Percentiles rank a stretch among this genome's conserved stretches.
Conservation (phyloP, 1,140 invertebrate genomes). For the Brachionus asplanchnoidis region DNA sequence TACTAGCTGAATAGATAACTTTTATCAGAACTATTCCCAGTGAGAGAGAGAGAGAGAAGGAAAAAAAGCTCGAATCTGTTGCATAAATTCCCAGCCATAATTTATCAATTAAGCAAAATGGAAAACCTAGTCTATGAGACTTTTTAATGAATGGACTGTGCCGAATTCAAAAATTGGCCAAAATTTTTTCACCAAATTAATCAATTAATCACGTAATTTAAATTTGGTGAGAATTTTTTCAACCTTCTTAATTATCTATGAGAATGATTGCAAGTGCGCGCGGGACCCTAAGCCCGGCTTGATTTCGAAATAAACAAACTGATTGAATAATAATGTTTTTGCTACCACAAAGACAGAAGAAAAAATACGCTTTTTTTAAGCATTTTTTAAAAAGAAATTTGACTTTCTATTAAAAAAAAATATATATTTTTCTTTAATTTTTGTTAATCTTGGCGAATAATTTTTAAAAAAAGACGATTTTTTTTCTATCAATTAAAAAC, state of each 20-base stretch:
- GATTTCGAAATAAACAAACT: neutral
- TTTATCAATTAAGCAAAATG: neutral
- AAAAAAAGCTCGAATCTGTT: slow-evolving; percentile 9
- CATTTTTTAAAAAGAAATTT: too few relatives aligned
- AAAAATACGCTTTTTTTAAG: too few relatives aligned
- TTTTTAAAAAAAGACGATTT: too few relatives aligned
- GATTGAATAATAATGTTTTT: too few relatives aligned
- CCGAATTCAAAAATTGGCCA: neutral
- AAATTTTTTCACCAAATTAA: slow-evolving; percentile 33
- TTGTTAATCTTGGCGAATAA: too few relatives aligned
- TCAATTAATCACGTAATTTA: slow-evolving; percentile 21
- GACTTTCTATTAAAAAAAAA: too few relatives aligned
- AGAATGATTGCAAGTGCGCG: neutral
- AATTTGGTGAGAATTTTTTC: slow-evolving; percentile 17
- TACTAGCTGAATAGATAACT: neutral
- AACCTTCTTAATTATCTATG: neutral
- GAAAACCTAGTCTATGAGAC: slow-evolving; percentile 18
- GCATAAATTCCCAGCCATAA: neutral
- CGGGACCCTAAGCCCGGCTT: neutral
- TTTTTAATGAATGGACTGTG: neutral
- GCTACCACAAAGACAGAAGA: too few relatives aligned
- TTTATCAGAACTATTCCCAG: slow-evolving; percentile 7
- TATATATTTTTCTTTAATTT: too few relatives aligned
- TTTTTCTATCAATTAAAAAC: too few relatives aligned
- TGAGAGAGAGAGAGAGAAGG: neutral